A percentile compares a stretch with the other conserved stretches of the same genome.
These are phyloP conservation scores for sheep (Ovis aries) DNA, from an alignment of 2,113 vertebrate genomes.

Conservation along the genomic window DNA sequence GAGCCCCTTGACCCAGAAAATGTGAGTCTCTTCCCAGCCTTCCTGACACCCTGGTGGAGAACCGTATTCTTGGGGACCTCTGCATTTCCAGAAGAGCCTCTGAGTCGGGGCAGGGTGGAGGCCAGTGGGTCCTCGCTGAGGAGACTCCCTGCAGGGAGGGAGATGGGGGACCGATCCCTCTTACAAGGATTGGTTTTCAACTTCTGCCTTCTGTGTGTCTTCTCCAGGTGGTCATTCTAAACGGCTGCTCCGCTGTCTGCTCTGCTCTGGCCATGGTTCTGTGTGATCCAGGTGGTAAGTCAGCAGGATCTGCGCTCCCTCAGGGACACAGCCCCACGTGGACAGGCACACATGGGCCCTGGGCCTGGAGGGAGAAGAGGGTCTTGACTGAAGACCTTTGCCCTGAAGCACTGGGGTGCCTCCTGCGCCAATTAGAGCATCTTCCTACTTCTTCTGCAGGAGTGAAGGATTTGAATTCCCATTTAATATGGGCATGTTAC, in stretches of 20 bases:
- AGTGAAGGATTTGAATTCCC: neutral
- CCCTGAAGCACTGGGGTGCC: neutral
- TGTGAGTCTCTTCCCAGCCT: constrained; percentile 79
- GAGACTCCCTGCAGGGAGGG: neutral
- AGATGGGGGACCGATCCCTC: rapidly evolving
- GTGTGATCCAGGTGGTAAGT: constrained; percentile 91
- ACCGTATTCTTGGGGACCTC: neutral
- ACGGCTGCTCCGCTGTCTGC: constrained; percentile 89
- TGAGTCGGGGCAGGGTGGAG: neutral
- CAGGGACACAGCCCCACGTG: rapidly evolving
- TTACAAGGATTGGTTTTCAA: neutral
- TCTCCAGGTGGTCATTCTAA: constrained; percentile 90
- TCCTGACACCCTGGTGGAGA: neutral
- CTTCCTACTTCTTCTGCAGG: neutral
- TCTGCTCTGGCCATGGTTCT: constrained; percentile 88
- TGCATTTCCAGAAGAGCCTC: neutral
- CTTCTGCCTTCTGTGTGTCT: no score
- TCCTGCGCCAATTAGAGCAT: neutral
- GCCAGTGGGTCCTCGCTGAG: neutral
- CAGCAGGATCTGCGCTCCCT: neutral
- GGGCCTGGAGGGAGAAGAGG: neutral
- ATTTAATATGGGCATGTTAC: neutral
- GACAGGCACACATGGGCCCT: neutral
- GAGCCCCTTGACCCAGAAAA: constrained; percentile 86
- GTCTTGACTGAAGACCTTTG: neutral